Evolutionary conservation across 2,113 vertebrate species (phyloP), one percentile per base, ranked within the genome.

Genomic region (Hystrix cristata): DNA sequence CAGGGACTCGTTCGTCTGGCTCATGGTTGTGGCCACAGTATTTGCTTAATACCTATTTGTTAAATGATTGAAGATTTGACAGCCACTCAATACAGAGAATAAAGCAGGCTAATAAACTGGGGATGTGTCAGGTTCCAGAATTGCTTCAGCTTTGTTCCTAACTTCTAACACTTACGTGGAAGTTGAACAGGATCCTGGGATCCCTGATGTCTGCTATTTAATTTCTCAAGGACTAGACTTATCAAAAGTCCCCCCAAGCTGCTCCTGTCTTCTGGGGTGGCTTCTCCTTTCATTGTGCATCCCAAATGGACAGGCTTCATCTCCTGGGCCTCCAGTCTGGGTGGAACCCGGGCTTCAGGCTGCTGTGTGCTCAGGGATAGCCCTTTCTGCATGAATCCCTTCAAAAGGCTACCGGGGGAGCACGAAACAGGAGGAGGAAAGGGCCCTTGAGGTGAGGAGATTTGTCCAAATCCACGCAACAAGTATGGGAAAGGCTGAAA

Each of bases 61-160:
- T 71, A 72, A 89, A 38, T 62, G 93, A 71, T 21, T 90, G 83
- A 81, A 90, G 64, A 81, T 31, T 64, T 83, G 62, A 79, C 38
- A 57, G 64, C 38, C 7, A 16, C 38, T 19, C 43, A 76, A 43
- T 13, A 76, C 27, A 55, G 83, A 59, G 25, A 60, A n/a, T 34
- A 86, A 65, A 57, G 29, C 83, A 59, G 38, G 25, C 27, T 48
- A 51, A 51, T 48, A 10, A 46, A 25, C 9, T 2, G 9, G 27
- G 38, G 59, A 5, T 0, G 53, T 48, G 38, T 59, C 34, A 21
- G 69, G 15, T 84, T 62, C 85, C 12, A 8, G 51, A 64, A 43
- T 59, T 3, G 5, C 48, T 87, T 60, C 34, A 9, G 15, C 59
- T 59, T 86, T 65, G 48, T 34, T 67, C 64, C 51, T 14, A 12